A percentile compares a stretch with the other conserved stretches of the same genome.
These are phyloP conservation scores for Parnassius orleans DNA, from an alignment of 2,888 invertebrate species.

Conservation along the genomic window DNA sequence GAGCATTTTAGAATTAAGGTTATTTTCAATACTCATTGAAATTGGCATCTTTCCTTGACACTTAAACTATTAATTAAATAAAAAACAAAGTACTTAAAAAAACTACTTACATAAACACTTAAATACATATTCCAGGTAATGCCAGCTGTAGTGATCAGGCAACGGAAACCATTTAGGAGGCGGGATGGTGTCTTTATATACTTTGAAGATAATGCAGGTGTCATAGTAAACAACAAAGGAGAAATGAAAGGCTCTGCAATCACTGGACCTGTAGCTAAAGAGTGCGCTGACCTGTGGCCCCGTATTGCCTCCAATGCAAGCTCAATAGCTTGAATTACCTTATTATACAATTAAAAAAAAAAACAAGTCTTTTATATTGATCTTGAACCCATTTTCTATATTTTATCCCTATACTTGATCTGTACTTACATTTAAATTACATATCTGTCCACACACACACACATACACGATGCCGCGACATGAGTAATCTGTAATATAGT, in stretches of 20 bases:
- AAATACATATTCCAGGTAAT: conserved; percentile 85
- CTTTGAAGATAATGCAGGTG: conserved; percentile 99
- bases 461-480: no score
- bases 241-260: conserved; percentile 99
- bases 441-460: no score
- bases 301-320: conserved; percentile 99
- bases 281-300: conserved; percentile 99
- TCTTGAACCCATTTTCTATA: no score
- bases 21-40: neutral
- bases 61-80: neutral
- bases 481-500: no score
- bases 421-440: no score
- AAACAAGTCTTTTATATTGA: conserved; percentile 32
- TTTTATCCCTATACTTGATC: no score
- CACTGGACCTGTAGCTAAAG: conserved; percentile 99
- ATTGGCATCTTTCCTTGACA: no score
- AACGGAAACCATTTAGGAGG: conserved; percentile 98
- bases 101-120: neutral
- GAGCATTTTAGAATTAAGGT: conserved; percentile 41
- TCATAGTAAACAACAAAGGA: conserved; percentile 99
- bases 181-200: conserved; percentile 99
- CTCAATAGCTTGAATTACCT: conserved; percentile 91
- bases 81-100: no score
- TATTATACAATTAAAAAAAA: conserved; percentile 46
- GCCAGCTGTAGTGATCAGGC: conserved; percentile 99